These are phyloP conservation scores for Rhynchopsitta pachyrhyncha DNA, from an alignment of 2,113 vertebrate species.

Conservation along the genomic window DNA sequence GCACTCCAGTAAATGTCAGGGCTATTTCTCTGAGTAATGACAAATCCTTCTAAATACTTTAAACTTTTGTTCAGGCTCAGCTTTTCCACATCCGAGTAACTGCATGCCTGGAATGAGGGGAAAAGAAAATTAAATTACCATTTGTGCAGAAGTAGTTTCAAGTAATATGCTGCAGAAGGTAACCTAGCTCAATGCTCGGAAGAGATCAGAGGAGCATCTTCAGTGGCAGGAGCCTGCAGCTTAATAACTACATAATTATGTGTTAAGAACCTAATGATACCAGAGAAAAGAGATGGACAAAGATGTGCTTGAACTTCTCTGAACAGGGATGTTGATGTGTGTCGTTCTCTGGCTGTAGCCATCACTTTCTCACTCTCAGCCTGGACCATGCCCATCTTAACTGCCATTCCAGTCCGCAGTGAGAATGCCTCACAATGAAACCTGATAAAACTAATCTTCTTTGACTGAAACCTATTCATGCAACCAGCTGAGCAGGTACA, in stretches of 20 bases:
- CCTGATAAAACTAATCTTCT: background rate
- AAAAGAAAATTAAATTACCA: background rate
- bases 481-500: background rate
- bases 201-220: background rate
- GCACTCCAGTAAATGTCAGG: background rate
- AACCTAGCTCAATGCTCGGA: background rate
- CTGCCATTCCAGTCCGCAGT: background rate
- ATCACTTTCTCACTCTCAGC: background rate
- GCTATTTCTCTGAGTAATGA: background rate
- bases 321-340: accelerated
- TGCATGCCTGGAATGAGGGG: background rate
- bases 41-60: background rate
- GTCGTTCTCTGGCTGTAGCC: background rate
- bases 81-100: background rate
- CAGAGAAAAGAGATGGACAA: background rate
- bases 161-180: background rate
- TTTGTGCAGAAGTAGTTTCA: background rate
- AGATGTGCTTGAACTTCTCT: background rate
- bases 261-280: background rate
- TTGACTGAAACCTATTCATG: background rate
- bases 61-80: background rate
- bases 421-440: accelerated
- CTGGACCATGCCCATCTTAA: background rate
- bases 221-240: background rate
- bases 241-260: background rate